Percentiles rank a stretch among this genome's conserved stretches.
Evolutionary conservation across 2,888 invertebrate species (phyloP).

Genomic region (Heliconius charithonia): DNA sequence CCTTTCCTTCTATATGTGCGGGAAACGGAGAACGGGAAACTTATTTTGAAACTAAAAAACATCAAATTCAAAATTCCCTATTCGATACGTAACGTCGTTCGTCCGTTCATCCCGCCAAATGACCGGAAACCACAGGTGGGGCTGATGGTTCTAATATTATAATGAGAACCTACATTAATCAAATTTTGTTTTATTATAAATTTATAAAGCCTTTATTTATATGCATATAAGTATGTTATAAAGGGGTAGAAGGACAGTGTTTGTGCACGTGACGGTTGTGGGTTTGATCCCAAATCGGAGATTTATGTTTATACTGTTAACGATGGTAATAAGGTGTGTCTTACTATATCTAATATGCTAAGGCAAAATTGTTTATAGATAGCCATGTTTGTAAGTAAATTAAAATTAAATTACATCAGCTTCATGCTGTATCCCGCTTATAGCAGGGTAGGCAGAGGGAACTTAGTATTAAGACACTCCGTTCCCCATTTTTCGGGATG

Average conservation of each 20-base stretch:
- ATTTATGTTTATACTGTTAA: no score
- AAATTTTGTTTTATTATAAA: constrained; percentile 2
- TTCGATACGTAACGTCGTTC: not conserved
- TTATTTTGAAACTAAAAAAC: not conserved
- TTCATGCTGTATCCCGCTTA: no score
- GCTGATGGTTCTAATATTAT: constrained; percentile 12
- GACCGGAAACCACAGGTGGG: constrained; percentile 19
- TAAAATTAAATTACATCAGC: no score
- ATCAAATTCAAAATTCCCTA: not conserved
- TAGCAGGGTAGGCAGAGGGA: no score
- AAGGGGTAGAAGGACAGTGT: no score
- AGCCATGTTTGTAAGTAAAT: no score
- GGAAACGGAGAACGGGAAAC: no score
- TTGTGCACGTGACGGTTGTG: not conserved
- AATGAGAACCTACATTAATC: constrained; percentile 19
- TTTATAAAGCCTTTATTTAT: not conserved
- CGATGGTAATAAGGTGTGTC: no score
- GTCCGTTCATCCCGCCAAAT: constrained; percentile 7
- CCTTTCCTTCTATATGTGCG: not conserved
- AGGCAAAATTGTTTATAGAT: no score
- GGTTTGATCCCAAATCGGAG: not conserved
- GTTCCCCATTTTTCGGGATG: no score
- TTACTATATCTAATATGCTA: no score
- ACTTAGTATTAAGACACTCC: no score
- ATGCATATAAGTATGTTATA: not conserved